Evolutionary conservation across 2,797 vertebrate genomes (phyloP), one percentile per base, ranked within the genome.

Genomic region (Brotogeris chrysoptera): DNA sequence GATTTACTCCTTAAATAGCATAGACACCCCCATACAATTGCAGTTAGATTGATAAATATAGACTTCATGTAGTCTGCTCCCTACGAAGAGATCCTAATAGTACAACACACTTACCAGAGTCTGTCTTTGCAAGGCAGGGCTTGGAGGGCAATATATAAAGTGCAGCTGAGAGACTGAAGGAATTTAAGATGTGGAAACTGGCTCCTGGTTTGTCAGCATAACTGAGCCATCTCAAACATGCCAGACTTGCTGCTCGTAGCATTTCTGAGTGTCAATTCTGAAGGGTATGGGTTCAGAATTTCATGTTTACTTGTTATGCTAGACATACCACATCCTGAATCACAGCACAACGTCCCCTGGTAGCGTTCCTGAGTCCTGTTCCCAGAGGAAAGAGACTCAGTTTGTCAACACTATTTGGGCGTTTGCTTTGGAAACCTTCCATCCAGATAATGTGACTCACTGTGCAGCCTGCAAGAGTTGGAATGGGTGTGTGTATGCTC

Each of bases 31-130:
- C 21, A 14, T 50, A 52, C 53, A 46, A 12, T 39, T 93, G 91
- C 53, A 39, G 41, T 61, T 68, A 60, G 85, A 52, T 74, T 88
- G 94, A 91, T 85, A 93, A 96, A 92, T 44, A 55, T 2, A 34
- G 72, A 23, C 74, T 88, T 74, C n/a, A 10, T 10, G 50, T 39
- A 27, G 71, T 11, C 32, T 95, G n/a, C 50, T 96, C 79, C 65
- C 79, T 47, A 11, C 80, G 16, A 60, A n/a, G 89, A 77, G 70
- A 46, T 47, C 43, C 53, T 88, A 44, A 44, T 5, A 65, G 71
- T 38, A 64, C 82, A 65, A 41, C 44, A 30, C 4, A 1, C 66
- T 90, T 66, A 32, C 1, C 74, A 19, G 0, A 13, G 71, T 65
- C 76, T 81, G 5, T 30, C 78, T 76, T 32, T 39, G 82, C 74